A percentile compares a stretch with the other conserved stretches of the same genome.
These are phyloP conservation scores for Stylophora pistillata DNA, from an alignment of 64 coral and sea anemone genomes.

Conservation along the genomic window DNA sequence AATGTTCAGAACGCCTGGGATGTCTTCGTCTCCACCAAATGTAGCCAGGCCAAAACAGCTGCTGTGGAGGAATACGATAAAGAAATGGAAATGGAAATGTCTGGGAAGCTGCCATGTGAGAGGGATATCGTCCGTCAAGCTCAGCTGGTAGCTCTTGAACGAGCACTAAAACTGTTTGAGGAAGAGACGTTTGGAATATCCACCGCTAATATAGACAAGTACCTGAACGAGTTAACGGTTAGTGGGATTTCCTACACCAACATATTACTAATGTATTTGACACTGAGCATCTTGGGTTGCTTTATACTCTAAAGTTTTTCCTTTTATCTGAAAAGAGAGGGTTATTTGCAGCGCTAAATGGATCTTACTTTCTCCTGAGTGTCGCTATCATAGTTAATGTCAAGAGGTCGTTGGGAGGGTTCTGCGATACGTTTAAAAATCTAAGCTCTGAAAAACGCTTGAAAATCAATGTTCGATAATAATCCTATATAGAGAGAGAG, in stretches of 20 bases:
- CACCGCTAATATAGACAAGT: neutral
- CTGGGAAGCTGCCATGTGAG: slow-evolving; percentile 10
- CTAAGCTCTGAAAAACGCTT: too few species aligned
- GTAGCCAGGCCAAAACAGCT: neutral
- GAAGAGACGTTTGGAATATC: slow-evolving; percentile 15
- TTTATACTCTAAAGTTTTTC: too few species aligned
- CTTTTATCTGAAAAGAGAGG: too few species aligned
- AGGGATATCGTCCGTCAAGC: slow-evolving; percentile 8
- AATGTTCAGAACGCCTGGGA: slow-evolving; percentile 31
- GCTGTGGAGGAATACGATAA: neutral
- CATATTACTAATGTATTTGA: too few species aligned
- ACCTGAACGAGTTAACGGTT: slow-evolving; percentile 30
- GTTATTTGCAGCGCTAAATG: too few species aligned
- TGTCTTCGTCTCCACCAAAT: slow-evolving; percentile 20
- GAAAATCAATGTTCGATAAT: too few species aligned
- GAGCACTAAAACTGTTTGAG: slow-evolving; percentile 13
- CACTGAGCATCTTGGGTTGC: too few species aligned
- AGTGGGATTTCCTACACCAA: neutral
- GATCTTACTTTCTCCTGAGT: too few species aligned
- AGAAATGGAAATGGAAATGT: slow-evolving; percentile 8
- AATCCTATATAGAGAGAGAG: too few species aligned
- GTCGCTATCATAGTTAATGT: too few species aligned
- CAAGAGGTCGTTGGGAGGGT: too few species aligned
- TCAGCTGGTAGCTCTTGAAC: neutral
- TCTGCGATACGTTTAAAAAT: too few species aligned